Percentiles rank a stretch among this genome's conserved stretches.
Conservation (phyloP, 2,797 vertebrate genomes). For the Morus bassanus region DNA sequence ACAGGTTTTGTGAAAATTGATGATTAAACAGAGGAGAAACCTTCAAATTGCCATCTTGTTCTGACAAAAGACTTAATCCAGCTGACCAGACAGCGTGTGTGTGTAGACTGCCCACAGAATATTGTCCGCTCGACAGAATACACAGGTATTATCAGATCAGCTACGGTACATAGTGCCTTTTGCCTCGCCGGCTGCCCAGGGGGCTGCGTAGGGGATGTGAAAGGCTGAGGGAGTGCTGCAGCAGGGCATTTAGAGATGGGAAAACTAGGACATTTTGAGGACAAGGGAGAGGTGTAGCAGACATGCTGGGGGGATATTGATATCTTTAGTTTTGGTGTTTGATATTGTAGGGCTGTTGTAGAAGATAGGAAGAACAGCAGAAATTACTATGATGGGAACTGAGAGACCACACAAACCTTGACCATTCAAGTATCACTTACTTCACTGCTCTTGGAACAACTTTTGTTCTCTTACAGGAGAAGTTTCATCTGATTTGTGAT, state of each 20-base stretch:
- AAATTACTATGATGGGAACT: background rate
- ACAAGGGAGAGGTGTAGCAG: background rate
- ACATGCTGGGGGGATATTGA: rapidly evolving
- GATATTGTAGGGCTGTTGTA: background rate
- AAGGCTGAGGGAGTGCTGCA: background rate
- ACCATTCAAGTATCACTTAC: background rate
- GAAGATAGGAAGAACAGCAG: background rate
- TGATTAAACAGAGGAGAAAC: background rate
- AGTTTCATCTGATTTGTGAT: background rate
- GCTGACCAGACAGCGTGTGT: background rate
- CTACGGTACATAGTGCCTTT: background rate
- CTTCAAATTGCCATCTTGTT: background rate
- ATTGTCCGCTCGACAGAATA: no score
- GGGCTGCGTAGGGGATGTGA: rapidly evolving
- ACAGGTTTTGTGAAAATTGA: background rate
- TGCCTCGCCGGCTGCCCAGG: background rate
- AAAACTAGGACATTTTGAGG: background rate
- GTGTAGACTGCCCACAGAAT: background rate
- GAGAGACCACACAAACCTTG: background rate
- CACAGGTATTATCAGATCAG: background rate
- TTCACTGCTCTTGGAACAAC: background rate
- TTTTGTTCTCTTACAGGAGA: background rate
- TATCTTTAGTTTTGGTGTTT: background rate
- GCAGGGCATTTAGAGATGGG: background rate
- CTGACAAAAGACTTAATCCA: background rate